A percentile compares a stretch with the other conserved stretches of the same genome.
Conservation (phyloP, 2,797 vertebrate genomes). For the Vultur gryphus region DNA sequence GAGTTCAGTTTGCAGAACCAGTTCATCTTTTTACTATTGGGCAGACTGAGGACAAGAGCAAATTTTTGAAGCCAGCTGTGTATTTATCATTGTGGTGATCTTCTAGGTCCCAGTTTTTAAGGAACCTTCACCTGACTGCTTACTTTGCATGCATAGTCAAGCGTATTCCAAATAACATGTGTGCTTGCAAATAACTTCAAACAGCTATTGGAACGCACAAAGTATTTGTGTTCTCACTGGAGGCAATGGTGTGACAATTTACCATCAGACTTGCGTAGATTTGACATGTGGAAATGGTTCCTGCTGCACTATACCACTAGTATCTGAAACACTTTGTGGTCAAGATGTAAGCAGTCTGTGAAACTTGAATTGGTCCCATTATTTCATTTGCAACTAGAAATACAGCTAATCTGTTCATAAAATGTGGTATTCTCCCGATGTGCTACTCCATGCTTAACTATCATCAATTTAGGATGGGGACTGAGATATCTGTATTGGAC, state of each 20-base stretch:
- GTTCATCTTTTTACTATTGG: background rate
- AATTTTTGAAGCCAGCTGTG: background rate
- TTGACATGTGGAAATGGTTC: background rate
- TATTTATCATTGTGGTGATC: background rate
- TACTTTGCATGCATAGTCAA: fast-evolving
- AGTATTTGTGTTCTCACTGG: background rate
- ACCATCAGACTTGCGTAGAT: background rate
- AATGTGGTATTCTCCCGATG: background rate
- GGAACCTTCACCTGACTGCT: background rate
- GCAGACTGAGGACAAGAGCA: background rate
- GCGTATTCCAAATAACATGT: background rate
- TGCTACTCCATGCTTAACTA: background rate
- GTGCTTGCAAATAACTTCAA: background rate
- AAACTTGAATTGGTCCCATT: background rate
- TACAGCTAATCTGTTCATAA: background rate
- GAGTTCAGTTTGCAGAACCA: background rate
- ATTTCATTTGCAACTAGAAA: background rate
- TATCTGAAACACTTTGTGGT: background rate
- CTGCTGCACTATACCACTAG: background rate
- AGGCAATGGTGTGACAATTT: background rate
- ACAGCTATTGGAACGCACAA: background rate
- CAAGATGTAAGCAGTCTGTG: background rate
- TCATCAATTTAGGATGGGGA: background rate
- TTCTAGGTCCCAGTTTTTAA: background rate
- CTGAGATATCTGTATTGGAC: background rate